phyloP scores from a whole-genome alignment of 1,140 invertebrate species.

The Orius laevigatus region DNA sequence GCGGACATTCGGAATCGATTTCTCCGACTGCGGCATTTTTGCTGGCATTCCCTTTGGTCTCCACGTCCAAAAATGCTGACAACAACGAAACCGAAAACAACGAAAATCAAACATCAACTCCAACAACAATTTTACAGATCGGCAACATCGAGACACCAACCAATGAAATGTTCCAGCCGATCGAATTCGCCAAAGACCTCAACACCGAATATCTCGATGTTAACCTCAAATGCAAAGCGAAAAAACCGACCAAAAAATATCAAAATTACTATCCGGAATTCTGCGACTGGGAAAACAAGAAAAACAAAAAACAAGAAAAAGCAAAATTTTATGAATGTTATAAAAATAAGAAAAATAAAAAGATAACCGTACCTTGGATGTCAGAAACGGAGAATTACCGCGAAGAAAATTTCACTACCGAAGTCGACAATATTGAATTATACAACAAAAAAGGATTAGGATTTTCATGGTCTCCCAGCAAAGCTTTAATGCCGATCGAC shows the following conservation, averaged over 20 bases:
- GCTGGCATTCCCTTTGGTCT: constrained; percentile 55
- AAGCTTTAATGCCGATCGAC: constrained; percentile 19
- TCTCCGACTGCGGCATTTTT: constrained; percentile 62
- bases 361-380: constrained; percentile 42
- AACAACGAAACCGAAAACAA: constrained; percentile 35
- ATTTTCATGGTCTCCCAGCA: constrained; percentile 22
- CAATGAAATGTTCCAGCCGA: constrained; percentile 21
- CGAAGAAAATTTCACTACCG: too few species aligned
- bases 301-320: too few species aligned
- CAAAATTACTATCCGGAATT: too few species aligned
- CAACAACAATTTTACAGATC: constrained; percentile 42
- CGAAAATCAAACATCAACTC: constrained; percentile 32
- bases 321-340: constrained; percentile 4
- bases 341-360: constrained; percentile 13
- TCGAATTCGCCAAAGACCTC: constrained; percentile 9
- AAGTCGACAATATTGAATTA: too few species aligned
- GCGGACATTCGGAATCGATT: constrained; percentile 44
- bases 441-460: too few species aligned
- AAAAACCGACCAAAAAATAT: too few species aligned
- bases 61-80: constrained; percentile 36
- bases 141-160: constrained; percentile 37
- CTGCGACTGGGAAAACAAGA: too few species aligned
- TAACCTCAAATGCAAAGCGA: too few species aligned
- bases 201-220: not conserved
- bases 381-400: constrained; percentile 24